Conservation (phyloP, 2,888 invertebrate species). For the Stenoptilia bipunctidactyla region DNA sequence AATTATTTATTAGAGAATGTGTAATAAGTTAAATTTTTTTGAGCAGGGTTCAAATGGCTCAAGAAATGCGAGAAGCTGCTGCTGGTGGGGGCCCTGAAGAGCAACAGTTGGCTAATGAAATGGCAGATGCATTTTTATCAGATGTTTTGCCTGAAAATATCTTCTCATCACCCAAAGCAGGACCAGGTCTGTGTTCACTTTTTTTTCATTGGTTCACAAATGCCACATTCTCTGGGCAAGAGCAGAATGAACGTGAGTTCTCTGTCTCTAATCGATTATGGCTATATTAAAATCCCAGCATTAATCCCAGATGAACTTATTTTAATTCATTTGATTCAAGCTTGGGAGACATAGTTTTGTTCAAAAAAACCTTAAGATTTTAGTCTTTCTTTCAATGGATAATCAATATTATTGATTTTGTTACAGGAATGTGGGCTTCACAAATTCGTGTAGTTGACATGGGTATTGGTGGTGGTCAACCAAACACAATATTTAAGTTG, state of each 20-base stretch:
- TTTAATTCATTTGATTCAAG: constrained; percentile 63
- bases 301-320: constrained; percentile 62
- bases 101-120: constrained; percentile 94
- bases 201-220: neutral
- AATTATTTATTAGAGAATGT: neutral
- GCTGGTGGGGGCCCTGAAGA: constrained; percentile 86
- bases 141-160: constrained; percentile 94
- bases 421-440: constrained; percentile 93
- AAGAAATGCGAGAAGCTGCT: constrained; percentile 98
- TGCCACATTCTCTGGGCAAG: constrained; percentile 69
- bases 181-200: constrained; percentile 58
- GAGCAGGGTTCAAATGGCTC: constrained; percentile 93
- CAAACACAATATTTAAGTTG: constrained; percentile 81
- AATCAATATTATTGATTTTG: too few species aligned
- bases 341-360: constrained; percentile 37
- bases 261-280: constrained; percentile 65
- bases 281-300: constrained; percentile 54
- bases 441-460: constrained; percentile 90
- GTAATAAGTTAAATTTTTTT: neutral
- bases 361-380: neutral
- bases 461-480: constrained; percentile 68
- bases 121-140: constrained; percentile 96
- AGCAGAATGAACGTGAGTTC: constrained; percentile 39
- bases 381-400: neutral
- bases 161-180: constrained; percentile 97